Evolutionary conservation across 64 coral and sea anemone species (phyloP).

Genomic region (Astreopora myriophthalma): DNA sequence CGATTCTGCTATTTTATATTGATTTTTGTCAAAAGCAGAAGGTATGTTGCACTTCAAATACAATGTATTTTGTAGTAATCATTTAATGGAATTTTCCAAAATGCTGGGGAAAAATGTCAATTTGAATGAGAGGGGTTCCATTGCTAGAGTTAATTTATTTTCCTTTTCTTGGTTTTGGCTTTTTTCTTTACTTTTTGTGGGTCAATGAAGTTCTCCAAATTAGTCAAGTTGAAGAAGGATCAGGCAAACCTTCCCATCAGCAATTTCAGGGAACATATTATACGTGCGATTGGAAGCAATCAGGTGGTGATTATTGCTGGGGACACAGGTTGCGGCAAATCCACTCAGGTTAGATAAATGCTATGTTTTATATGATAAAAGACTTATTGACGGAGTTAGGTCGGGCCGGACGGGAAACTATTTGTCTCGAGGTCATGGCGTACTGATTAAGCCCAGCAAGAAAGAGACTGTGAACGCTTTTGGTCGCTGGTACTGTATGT

Average conservation of each 20-base stretch:
- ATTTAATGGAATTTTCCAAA: too few species aligned
- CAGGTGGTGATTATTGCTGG: slow-evolving; percentile 98
- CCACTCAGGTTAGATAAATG: slow-evolving; percentile 83
- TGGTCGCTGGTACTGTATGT: too few species aligned
- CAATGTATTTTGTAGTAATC: too few species aligned
- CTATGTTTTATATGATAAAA: too few species aligned
- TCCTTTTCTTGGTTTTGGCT: not conserved
- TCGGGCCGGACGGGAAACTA: too few species aligned
- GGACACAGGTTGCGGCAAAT: slow-evolving; percentile 98
- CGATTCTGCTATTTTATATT: slow-evolving; percentile 93
- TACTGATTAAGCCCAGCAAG: too few species aligned
- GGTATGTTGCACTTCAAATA: not conserved
- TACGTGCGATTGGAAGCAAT: slow-evolving; percentile 62
- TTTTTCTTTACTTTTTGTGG: not conserved
- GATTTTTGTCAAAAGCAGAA: slow-evolving; percentile 99
- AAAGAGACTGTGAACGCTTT: too few species aligned
- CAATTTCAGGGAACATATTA: slow-evolving; percentile 86
- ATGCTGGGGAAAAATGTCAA: too few species aligned
- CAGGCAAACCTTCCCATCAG: slow-evolving; percentile 97
- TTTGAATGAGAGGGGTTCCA: too few species aligned
- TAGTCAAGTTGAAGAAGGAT: slow-evolving; percentile 94
- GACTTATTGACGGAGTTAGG: too few species aligned
- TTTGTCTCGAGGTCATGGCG: too few species aligned
- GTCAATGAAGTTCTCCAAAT: slow-evolving; percentile 85
- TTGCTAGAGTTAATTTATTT: too few species aligned